Evolutionary conservation across 2,113 vertebrate genomes (phyloP).

Genomic region (Gobiocypris rarus): DNA sequence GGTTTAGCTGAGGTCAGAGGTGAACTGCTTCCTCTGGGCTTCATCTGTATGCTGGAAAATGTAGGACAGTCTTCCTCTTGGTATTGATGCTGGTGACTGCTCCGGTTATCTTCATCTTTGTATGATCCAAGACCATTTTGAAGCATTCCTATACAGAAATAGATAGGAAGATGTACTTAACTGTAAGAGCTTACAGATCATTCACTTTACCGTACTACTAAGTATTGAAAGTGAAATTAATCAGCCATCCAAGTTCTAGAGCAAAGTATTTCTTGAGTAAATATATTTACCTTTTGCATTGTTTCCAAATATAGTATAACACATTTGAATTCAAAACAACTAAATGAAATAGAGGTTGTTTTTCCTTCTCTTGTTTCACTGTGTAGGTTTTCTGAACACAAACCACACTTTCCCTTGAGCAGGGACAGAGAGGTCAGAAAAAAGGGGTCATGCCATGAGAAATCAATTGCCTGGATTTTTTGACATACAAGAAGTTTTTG

Average conservation of each 20-base stretch:
- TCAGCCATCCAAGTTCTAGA: background rate
- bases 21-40: conserved; percentile 8
- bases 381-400: conserved; percentile 35
- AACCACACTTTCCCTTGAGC: background rate
- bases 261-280: background rate
- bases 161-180: background rate
- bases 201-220: background rate
- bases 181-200: background rate
- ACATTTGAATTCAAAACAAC: background rate
- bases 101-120: conserved; percentile 32
- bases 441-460: background rate
- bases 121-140: conserved; percentile 37
- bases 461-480: too few relatives aligned
- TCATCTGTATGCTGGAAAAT: conserved; percentile 30
- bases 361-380: conserved; percentile 37
- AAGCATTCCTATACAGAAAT: conserved; percentile 47
- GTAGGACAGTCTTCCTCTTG: conserved; percentile 20
- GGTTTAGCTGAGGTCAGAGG: conserved; percentile 21
- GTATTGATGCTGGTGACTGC: background rate
- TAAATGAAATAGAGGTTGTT: background rate
- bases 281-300: background rate
- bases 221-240: background rate
- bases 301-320: conserved; percentile 10
- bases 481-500: too few relatives aligned
- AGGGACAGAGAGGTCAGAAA: background rate